phyloP scores from a whole-genome alignment of 2,797 vertebrate species.

The Chiloscyllium punctatum region DNA sequence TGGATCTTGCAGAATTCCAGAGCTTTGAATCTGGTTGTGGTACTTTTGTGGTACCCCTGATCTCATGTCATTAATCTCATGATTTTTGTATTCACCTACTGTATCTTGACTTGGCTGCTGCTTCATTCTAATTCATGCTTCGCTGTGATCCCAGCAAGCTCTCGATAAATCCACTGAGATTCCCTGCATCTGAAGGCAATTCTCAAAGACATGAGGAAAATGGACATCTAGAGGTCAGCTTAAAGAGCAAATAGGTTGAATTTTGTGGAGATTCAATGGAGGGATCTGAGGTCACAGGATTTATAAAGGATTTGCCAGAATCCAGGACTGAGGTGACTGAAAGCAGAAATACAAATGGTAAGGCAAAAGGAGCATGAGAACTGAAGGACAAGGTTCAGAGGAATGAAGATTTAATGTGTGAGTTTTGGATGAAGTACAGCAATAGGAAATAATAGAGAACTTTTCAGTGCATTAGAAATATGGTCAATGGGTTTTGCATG shows the following conservation, averaged over 20 bases:
- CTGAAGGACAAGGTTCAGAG: neutral
- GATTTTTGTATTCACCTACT: neutral
- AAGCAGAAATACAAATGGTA: neutral
- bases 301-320: neutral
- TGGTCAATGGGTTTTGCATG: neutral
- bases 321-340: neutral
- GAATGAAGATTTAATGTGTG: neutral
- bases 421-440: neutral
- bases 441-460: neutral
- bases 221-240: neutral
- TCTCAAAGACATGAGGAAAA: neutral
- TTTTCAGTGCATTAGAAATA: neutral
- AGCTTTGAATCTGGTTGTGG: neutral
- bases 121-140: neutral
- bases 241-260: neutral
- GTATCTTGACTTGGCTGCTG: neutral
- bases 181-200: neutral
- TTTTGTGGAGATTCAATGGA: neutral
- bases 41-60: neutral
- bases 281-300: neutral
- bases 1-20: neutral
- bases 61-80: neutral
- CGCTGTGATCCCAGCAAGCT: neutral
- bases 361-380: neutral
- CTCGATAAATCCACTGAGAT: neutral